Evolutionary conservation across 2,797 vertebrate genomes (phyloP).

Genomic region (Tamandua tetradactyla): DNA sequence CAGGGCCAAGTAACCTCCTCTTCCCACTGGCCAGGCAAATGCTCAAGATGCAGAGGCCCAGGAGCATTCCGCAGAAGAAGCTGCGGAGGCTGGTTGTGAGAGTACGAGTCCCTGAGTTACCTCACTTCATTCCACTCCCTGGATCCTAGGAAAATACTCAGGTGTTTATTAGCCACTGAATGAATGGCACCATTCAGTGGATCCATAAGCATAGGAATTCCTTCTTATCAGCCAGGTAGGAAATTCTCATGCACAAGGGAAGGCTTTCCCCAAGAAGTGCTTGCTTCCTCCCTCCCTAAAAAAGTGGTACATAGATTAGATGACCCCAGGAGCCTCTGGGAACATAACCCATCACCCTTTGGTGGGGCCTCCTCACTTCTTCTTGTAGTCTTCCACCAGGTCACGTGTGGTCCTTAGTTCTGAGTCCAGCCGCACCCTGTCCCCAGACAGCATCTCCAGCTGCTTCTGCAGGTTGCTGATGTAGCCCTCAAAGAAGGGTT

Average conservation of each 20-base stretch:
- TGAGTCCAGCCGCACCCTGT: slow-evolving; percentile 88
- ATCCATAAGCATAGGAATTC: background rate
- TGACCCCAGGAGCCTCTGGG: background rate
- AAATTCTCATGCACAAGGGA: background rate
- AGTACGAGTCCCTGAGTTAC: background rate
- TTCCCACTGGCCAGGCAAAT: background rate
- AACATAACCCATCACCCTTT: background rate
- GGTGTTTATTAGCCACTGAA: background rate
- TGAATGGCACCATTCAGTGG: background rate
- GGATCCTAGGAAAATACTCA: background rate
- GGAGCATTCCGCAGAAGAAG: background rate
- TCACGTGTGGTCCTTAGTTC: slow-evolving; percentile 88
- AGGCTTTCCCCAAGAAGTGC: background rate
- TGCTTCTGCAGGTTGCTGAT: slow-evolving; percentile 88
- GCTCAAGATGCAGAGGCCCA: background rate
- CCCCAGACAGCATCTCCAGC: slow-evolving; percentile 86
- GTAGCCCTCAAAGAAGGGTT: slow-evolving; percentile 89
- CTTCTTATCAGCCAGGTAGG: background rate
- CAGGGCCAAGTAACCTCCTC: background rate
- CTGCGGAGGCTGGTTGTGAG: background rate
- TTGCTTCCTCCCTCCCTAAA: background rate
- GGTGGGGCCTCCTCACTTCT: slow-evolving; percentile 59
- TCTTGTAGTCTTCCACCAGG: slow-evolving; percentile 85
- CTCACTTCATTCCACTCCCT: background rate
- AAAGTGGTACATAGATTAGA: background rate